Percentiles rank a stretch among this genome's conserved stretches.
Conservation (phyloP, 2,113 vertebrate species). For the Anser brachyrhynchus region DNA sequence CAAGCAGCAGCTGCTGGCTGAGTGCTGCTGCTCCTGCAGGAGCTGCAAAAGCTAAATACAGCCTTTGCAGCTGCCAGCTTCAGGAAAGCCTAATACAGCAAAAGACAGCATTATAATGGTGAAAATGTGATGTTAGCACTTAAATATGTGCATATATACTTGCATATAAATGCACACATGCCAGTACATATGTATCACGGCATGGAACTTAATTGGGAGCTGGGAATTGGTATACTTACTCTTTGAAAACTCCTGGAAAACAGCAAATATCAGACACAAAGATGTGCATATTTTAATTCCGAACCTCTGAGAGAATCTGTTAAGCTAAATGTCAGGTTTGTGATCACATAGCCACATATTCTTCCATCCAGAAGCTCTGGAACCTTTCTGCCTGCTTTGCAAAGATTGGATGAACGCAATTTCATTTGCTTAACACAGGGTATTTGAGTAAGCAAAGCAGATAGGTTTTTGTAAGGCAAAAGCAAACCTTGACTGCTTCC, state of each 20-base stretch:
- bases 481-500: neutral
- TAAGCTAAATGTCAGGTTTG: neutral
- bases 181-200: neutral
- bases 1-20: neutral
- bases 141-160: neutral
- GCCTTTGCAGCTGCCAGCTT: neutral
- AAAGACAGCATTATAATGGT: neutral
- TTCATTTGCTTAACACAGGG: neutral
- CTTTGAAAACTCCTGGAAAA: neutral
- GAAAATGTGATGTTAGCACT: neutral
- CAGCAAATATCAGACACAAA: neutral
- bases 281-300: neutral
- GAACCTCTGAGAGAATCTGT: neutral
- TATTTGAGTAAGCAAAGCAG: neutral
- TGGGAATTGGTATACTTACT: neutral
- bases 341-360: neutral
- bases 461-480: neutral
- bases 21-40: neutral
- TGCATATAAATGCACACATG: neutral
- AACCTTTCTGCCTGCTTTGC: neutral
- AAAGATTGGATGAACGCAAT: neutral
- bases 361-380: neutral
- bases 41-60: neutral
- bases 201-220: neutral
- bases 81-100: neutral